Evolutionary conservation across 2,113 vertebrate genomes (phyloP), one percentile per base, ranked within the genome.

Genomic region (Hypocryptadius cinnamomeus): DNA sequence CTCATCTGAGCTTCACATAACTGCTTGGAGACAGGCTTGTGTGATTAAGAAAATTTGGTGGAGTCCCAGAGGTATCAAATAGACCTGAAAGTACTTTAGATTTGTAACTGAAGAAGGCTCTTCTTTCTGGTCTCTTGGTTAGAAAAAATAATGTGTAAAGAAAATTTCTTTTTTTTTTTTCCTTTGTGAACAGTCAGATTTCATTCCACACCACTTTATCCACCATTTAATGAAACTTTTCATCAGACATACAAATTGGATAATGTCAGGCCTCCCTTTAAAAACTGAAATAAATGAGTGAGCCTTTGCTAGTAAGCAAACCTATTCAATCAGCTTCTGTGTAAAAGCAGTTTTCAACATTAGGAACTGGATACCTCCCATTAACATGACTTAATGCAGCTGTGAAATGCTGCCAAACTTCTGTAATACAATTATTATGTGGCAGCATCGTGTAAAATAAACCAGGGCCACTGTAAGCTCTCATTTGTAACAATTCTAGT

Each of bases 361-460:
- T 94, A 96, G 95, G 88, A 95, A 96, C 60, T 92, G 74, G 94
- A 96, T 95, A 94, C 84, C 63, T 72, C 78, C 54, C 79, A 87
- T 93, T 93, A 95, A n/a, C 66, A 73, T 81, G 87, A 96, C 56
- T 92, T 94, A 95, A 70, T 69, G 50, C 68, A 96, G 91, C 85
- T 95, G 83, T 95, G 93, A 97, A 95, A 96, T 79, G 85, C 44
- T 95, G 59, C 79, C 90, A 87, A 48, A 93, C 19, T 85, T 96
- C 45, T 84, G 65, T 90, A 95, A 72, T 66, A 66, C 92, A 88
- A 92, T 96, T 92, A 97, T 83, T 80, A 69, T 60, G 73, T 90
- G 80, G 68, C 10, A 0, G 44, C 60, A 92, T 78, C 79, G 3
- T 33, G 73, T 95, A 93, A 96, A 94, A 92, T 93, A 93, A 97